phyloP scores from a whole-genome alignment of 2,797 vertebrate species.

The Odontamblyopus rebecca region DNA sequence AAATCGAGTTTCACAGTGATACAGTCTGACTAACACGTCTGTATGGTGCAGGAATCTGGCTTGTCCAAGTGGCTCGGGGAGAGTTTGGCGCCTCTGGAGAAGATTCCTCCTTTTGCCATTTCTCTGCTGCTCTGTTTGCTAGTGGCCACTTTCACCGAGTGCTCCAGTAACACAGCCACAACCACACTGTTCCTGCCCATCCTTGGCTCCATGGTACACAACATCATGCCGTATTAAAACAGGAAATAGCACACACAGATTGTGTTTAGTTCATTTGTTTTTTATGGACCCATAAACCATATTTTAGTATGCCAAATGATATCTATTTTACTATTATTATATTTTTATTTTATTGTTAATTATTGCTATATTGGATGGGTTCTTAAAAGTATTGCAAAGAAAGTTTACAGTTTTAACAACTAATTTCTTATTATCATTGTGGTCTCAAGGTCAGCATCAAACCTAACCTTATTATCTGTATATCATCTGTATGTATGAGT shows the following conservation, averaged over 20 bases:
- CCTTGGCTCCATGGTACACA: constrained; percentile 88
- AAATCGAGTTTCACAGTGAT: too few species aligned
- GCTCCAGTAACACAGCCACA: constrained; percentile 92
- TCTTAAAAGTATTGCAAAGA: too few species aligned
- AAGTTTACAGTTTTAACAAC: too few species aligned
- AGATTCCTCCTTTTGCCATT: constrained; percentile 79
- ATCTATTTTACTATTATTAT: too few species aligned
- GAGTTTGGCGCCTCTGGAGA: constrained; percentile 80
- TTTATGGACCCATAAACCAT: neutral
- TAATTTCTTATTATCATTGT: too few species aligned
- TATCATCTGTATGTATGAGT: too few species aligned
- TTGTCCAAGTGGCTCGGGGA: constrained; percentile 85
- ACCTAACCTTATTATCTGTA: too few species aligned
- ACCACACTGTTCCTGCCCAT: constrained; percentile 92
- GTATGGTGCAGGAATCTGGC: constrained; percentile 76
- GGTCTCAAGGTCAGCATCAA: too few species aligned
- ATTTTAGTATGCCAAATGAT: too few species aligned
- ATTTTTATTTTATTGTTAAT: too few species aligned
- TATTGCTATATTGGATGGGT: too few species aligned
- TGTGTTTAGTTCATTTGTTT: neutral
- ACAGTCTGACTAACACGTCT: too few species aligned
- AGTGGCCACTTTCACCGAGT: constrained; percentile 88
- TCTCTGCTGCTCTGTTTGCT: constrained; percentile 80
- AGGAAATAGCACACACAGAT: neutral
- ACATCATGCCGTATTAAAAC: neutral